These are phyloP conservation scores for Melanchra persicariae DNA, from an alignment of 2,888 invertebrate genomes.

Conservation along the genomic window DNA sequence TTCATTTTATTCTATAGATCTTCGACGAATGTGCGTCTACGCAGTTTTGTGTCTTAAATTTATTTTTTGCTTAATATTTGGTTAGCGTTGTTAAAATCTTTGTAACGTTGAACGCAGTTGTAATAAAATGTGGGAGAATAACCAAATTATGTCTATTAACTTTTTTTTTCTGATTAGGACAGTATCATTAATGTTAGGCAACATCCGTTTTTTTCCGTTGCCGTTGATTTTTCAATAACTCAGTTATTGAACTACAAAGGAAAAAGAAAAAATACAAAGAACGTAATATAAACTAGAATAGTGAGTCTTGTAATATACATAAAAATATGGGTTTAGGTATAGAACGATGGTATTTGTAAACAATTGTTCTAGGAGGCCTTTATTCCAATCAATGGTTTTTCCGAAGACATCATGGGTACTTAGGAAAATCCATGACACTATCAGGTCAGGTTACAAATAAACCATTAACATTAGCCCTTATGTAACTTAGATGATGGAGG, in stretches of 20 bases:
- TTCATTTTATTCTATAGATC: slow-evolving; percentile 27
- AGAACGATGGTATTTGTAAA: neutral
- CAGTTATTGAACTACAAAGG: too few species aligned
- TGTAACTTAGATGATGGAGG: neutral
- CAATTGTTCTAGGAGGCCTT: slow-evolving; percentile 21
- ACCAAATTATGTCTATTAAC: too few species aligned
- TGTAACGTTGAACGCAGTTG: neutral
- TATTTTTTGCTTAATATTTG: neutral
- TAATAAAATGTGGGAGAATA: neutral
- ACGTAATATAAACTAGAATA: neutral
- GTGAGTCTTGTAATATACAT: neutral
- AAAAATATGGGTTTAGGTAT: neutral
- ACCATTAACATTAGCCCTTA: slow-evolving; percentile 4
- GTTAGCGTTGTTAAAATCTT: neutral
- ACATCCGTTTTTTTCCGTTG: too few species aligned
- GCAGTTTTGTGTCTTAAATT: neutral
- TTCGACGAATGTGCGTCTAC: slow-evolving; percentile 5
- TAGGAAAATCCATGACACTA: slow-evolving; percentile 42
- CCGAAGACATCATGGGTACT: slow-evolving; percentile 25
- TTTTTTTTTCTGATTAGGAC: too few species aligned
- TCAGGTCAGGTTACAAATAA: slow-evolving; percentile 34
- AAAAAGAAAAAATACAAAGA: too few species aligned
- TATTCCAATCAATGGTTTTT: slow-evolving; percentile 40
- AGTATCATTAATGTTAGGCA: too few species aligned
- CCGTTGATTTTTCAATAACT: too few species aligned